Base-by-base conservation (phyloP, 2,113 vertebrate genomes). In the Rhodinocichla rosea region DNA sequence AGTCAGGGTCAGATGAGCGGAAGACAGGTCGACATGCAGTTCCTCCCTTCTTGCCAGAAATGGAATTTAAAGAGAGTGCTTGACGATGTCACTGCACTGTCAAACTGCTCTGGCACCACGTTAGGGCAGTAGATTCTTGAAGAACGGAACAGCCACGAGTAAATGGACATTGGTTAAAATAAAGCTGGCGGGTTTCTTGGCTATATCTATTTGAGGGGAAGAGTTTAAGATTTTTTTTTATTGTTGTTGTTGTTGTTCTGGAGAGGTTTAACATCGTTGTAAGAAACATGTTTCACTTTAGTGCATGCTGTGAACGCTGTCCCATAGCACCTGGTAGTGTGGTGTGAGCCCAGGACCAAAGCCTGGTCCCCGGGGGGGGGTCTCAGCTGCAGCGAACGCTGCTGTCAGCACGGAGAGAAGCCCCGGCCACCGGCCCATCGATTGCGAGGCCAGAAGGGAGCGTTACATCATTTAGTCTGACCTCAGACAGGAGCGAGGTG, bases 371-470 rank as follows among this genome's bases (percentile, higher is more conserved):
- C 2, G 26, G 57, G 49, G 74, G 74, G n/a, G 3, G 28, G 95
- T 63, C 93, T 74, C 95, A 94, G 96, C 87, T 97, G 94, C 96
- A 78, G 80, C 8, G 3, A 57, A 15, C 1, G 14, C 83, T 60
- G 1, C 83, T 89, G 86, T 77, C 95, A 89, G 92, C 69, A 44
- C 83, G 83, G 77, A 83, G 35, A 82, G 87, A 32, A 74, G 60
- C 80, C 77, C 68, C 17, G 10, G 42, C 82, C 32, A 7, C 67
- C 73, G 69, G 71, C 42, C 17, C 79, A 94, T 94, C 45, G n/a
- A 86, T 16, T 39, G 55, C 2, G 8, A 50, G 71, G 87, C 82
- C 87, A 92, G 90, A 17, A 80, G 93, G 92, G 89, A 90, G 71
- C 24, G 1, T 80, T 88, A 59, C 75, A 83, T 95, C 96, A 90